These are phyloP conservation scores for Pterobdella sp. DNA, from an alignment of 2,888 invertebrate genomes.

Conservation along the genomic window DNA sequence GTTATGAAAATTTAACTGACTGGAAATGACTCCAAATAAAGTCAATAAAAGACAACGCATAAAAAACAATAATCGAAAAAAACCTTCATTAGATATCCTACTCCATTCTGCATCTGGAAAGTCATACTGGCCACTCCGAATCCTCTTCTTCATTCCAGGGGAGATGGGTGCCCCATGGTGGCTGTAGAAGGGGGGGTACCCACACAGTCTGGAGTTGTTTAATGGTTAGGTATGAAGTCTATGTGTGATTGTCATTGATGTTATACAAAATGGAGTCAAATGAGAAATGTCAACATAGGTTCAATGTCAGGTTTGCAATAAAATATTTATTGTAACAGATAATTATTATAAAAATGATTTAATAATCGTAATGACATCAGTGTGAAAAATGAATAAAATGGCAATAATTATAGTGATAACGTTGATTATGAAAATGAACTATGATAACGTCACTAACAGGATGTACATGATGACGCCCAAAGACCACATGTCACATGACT, in stretches of 20 bases:
- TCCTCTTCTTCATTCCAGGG: conserved; percentile 95
- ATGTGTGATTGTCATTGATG: not conserved
- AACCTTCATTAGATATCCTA: conserved; percentile 78
- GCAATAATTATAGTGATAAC: not conserved
- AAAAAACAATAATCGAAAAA: conserved; percentile 33
- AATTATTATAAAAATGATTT: not conserved
- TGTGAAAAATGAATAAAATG: too few species aligned
- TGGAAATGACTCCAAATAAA: too few species aligned
- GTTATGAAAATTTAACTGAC: too few species aligned
- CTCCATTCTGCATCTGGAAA: conserved; percentile 70
- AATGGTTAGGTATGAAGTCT: conserved; percentile 31
- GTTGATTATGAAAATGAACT: not conserved
- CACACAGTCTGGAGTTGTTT: conserved; percentile 75
- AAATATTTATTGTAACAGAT: not conserved
- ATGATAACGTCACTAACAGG: conserved; percentile 68
- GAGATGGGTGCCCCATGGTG: conserved; percentile 94
- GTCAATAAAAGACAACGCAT: too few species aligned
- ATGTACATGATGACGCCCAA: conserved; percentile 99
- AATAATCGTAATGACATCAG: too few species aligned
- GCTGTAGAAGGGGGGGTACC: conserved; percentile 97
- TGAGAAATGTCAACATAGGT: not conserved
- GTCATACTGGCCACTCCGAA: conserved; percentile 89
- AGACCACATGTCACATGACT: conserved; percentile 98
- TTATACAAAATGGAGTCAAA: not conserved
- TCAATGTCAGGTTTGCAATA: not conserved